Evolutionary conservation across 53 echinoderm and acorn worm genomes (phyloP), one percentile per base, ranked within the genome.

Genomic region (Temnopleurus reevesii): DNA sequence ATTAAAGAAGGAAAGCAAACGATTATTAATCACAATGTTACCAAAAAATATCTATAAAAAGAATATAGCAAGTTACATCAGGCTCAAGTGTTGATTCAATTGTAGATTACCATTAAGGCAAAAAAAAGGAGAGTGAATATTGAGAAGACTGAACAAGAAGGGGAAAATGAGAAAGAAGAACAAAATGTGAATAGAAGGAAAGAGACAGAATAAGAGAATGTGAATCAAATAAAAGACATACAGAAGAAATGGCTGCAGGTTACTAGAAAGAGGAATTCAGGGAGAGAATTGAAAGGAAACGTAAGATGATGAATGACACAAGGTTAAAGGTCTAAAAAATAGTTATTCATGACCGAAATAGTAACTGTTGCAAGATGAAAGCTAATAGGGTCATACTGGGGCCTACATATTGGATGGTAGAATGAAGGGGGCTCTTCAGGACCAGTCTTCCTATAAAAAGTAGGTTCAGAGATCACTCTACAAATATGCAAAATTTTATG

Each of bases 361-460:
- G 33, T 63, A 5, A 63, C 4, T 33, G 63, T 63, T 29, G 18
- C 34, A 63, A 33, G 29, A 33, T 63, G 30, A 21, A 19, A 65
- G 71, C n/a, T 71, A 43, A 63, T n/a, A 71, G 71, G 71, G 38
- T 71, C 71, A 71, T 13, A 23, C 7, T 71, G 12, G 2, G n/a
- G 38, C 36, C 36, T n/a, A 58, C 41, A 71, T 36, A 38, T 41
- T n/a, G 71, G 41, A 71, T 71, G 71, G 41, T 43, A 41, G 23
- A 71, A 71, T 36, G 41, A 71, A 21, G 41, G 71, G 71, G 41
- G 41, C 36, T 71, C n/a, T 19, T 41, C n/a, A 71, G 71, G 36
- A 41, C 41, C 71, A 71, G 71, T 21, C 71, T 21, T 71, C 71
- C 23, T 41, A 71, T 71, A 71, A 71, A 71, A 71, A 8, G 41